Percentiles rank a stretch among this genome's conserved stretches.
These are phyloP conservation scores for Zelleria hepariella DNA, from an alignment of 2,888 invertebrate species.

Conservation along the genomic window DNA sequence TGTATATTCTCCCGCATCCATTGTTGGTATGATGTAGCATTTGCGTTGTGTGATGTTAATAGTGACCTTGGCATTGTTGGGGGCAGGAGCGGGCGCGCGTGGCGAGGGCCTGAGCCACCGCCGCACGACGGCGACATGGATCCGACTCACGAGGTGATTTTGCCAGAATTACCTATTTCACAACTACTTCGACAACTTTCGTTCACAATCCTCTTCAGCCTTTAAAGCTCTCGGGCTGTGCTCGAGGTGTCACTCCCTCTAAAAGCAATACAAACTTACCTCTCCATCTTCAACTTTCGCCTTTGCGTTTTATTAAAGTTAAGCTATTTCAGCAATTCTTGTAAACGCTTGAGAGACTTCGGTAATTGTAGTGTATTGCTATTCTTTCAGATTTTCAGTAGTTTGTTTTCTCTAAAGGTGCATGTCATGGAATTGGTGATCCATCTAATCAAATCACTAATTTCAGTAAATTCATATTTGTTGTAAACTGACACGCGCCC, in stretches of 20 bases:
- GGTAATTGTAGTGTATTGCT: background rate
- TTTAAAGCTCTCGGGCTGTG: conserved; percentile 35
- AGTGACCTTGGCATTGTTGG: conserved; percentile 50
- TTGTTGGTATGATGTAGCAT: background rate
- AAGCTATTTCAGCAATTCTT: background rate
- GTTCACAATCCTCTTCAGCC: conserved; percentile 52
- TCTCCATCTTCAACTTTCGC: background rate
- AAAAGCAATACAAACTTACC: background rate
- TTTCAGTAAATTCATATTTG: background rate
- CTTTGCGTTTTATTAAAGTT: background rate
- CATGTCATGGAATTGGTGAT: background rate
- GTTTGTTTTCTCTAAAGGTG: background rate
- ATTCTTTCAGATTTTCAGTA: background rate
- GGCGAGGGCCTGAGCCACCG: conserved; percentile 54
- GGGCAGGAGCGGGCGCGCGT: conserved; percentile 65
- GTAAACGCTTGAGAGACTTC: background rate
- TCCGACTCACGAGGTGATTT: conserved; percentile 68
- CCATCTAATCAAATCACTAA: too few species aligned
- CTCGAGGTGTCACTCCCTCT: background rate
- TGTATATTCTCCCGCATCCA: background rate
- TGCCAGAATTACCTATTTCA: conserved; percentile 69
- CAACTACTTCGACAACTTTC: conserved; percentile 30
- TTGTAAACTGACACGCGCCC: background rate
- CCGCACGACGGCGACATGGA: conserved; percentile 59
- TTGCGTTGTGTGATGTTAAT: conserved; percentile 14